Percentiles rank a stretch among this genome's conserved stretches.
Evolutionary conservation across 2,113 vertebrate species (phyloP).

Genomic region (Nesoenas mayeri): DNA sequence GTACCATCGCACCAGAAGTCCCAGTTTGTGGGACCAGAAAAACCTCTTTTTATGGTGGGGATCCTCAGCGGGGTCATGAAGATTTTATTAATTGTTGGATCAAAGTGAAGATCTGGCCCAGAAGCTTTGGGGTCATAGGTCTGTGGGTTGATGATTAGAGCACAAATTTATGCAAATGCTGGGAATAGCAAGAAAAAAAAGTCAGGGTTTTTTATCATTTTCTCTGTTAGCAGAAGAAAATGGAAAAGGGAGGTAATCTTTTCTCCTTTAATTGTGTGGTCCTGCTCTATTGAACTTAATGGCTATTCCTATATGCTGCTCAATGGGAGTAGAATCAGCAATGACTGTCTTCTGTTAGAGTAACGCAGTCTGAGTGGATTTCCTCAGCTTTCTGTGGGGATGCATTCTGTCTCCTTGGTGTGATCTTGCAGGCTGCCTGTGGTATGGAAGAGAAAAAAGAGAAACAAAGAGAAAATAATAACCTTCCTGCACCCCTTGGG

Average conservation of each 20-base stretch:
- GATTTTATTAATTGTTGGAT: neutral
- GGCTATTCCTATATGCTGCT: neutral
- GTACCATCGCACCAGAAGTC: neutral
- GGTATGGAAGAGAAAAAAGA: neutral
- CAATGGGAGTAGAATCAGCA: neutral
- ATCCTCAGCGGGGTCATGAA: neutral
- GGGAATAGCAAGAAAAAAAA: neutral
- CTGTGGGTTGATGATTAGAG: neutral
- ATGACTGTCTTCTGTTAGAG: neutral
- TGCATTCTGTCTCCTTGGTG: neutral
- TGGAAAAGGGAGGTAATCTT: slow-evolving; percentile 14
- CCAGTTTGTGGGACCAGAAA: neutral
- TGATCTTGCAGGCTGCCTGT: neutral
- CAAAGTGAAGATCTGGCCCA: neutral
- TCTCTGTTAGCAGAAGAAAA: slow-evolving; percentile 15
- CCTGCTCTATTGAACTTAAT: slow-evolving; percentile 24
- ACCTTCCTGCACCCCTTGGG: rapidly evolving
- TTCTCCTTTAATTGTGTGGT: slow-evolving; percentile 4
- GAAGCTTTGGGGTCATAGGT: neutral
- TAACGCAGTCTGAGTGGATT: neutral
- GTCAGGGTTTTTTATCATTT: neutral
- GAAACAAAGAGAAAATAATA: neutral
- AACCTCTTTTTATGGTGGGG: neutral
- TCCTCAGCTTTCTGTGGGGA: neutral
- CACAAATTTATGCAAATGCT: neutral